Conservation (phyloP, 2,888 invertebrate species). For the Pinctada fucata region DNA sequence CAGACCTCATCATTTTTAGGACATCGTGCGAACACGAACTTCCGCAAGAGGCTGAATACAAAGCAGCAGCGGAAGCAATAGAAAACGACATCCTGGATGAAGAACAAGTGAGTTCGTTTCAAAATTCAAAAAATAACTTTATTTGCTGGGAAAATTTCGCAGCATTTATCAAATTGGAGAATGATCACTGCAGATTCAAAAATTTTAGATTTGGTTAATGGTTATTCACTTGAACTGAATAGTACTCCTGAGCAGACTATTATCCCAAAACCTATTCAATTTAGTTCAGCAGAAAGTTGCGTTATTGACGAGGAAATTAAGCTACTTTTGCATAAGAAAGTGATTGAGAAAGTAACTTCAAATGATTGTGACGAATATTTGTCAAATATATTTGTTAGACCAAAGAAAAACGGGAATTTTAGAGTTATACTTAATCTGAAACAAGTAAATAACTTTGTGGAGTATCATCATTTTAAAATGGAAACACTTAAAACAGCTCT, state of each 20-base stretch:
- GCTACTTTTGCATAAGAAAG: constrained; percentile 1
- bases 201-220: constrained; percentile 31
- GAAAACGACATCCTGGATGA: neutral
- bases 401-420: constrained; percentile 30
- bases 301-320: constrained; percentile 30
- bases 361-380: constrained; percentile 17
- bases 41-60: neutral
- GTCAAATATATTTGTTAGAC: constrained; percentile 33
- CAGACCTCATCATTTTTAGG: constrained; percentile 16
- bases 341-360: constrained; percentile 15
- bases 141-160: constrained; percentile 18
- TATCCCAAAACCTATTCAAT: constrained; percentile 6
- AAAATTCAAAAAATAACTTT: constrained; percentile 19
- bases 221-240: constrained; percentile 29
- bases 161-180: constrained; percentile 25
- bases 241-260: constrained; percentile 8
- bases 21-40: constrained; percentile 7
- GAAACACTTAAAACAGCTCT: constrained; percentile 40
- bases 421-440: constrained; percentile 41
- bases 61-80: constrained; percentile 19
- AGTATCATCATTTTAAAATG: constrained; percentile 46
- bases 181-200: constrained; percentile 13
- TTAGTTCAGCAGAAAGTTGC: neutral
- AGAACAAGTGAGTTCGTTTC: constrained; percentile 11
- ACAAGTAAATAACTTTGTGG: constrained; percentile 33